Base-by-base conservation (phyloP, 2,797 vertebrate genomes). In the Vespertilio murinus region DNA sequence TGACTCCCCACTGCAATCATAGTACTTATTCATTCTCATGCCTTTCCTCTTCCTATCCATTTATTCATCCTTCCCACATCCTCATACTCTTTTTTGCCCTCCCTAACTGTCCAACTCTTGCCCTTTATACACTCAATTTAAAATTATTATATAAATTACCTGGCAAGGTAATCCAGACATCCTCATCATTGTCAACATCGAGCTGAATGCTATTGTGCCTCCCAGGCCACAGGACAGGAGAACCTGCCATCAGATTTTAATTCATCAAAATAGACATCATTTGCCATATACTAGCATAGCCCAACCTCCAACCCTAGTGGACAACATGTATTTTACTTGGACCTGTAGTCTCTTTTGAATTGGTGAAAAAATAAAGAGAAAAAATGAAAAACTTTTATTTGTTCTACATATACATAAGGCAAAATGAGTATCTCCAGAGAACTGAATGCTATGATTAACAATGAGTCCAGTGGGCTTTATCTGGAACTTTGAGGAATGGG, bases 381-480 rank as follows among this genome's bases (percentile, higher is more conserved):
- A 69, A 6, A 47, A 81, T 73, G n/a, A 83, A 64, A 77, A 16
- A n/a, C 6, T 90, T 90, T 5, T 80, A 75, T 73, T 77, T 81
- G 85, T 70, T 87, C 8, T 83, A 71, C 6, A 77, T 82, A 64
- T 5, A 5, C 35, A 56, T 65, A 79, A 23, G 30, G 83, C 45
- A 56, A 85, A 93, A 67, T 77, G 69, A 88, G 28, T 64, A 65
- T 83, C 45, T 33, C 33, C 13, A 83, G 45, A 92, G 25, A 93
- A 91, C 28, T 75, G 38, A 84, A 30, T 90, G n/a, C 5, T 16
- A 28, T 10, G 18, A 89, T 80, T 77, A 93, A 6, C 71, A 93
- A 23, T 70, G 28, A 94, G 67, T 79, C 6, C 61, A 8, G 11
- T 88, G 40, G 28, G 3, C 25, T 45, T 93, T 84, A 75, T 67